Percentiles rank a stretch among this genome's conserved stretches.
phyloP scores from a whole-genome alignment of 2,797 vertebrate species.

The Scarus forsteni region DNA sequence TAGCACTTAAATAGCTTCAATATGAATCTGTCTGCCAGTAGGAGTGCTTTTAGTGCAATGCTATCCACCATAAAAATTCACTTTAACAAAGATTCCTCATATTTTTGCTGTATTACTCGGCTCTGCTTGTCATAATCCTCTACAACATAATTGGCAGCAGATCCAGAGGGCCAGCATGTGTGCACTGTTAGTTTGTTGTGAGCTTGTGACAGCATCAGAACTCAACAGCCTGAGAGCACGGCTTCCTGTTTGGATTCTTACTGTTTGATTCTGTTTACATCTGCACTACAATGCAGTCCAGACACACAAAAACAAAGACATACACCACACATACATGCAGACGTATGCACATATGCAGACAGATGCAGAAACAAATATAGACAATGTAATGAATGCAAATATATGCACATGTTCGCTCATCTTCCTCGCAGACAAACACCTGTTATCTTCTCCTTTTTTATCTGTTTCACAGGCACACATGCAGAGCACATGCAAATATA shows the following conservation, averaged over 20 bases:
- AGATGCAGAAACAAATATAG: constrained; percentile 13
- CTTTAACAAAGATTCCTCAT: neutral
- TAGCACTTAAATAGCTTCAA: neutral
- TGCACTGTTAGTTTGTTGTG: constrained; percentile 29
- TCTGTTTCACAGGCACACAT: neutral
- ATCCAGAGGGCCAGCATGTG: constrained; percentile 5
- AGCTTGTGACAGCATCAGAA: constrained; percentile 32
- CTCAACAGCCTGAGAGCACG: constrained; percentile 13
- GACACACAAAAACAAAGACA: constrained; percentile 27
- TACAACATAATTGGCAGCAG: neutral
- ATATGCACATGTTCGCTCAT: constrained; percentile 6
- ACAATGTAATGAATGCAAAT: constrained; percentile 22
- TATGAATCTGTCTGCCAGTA: neutral
- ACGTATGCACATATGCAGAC: constrained; percentile 5
- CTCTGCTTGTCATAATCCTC: neutral
- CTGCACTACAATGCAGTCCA: constrained; percentile 39
- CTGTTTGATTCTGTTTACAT: constrained; percentile 59
- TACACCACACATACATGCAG: constrained; percentile 11
- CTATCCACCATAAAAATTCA: neutral
- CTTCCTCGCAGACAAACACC: constrained; percentile 16
- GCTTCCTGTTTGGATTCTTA: constrained; percentile 55
- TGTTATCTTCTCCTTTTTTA: constrained; percentile 7
- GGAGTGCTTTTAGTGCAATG: too few species aligned
- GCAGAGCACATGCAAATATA: constrained; percentile 6
- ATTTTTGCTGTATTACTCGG: neutral